Evolutionary conservation across 1,140 invertebrate species (phyloP).

Genomic region (Sarcophaga peregrina): DNA sequence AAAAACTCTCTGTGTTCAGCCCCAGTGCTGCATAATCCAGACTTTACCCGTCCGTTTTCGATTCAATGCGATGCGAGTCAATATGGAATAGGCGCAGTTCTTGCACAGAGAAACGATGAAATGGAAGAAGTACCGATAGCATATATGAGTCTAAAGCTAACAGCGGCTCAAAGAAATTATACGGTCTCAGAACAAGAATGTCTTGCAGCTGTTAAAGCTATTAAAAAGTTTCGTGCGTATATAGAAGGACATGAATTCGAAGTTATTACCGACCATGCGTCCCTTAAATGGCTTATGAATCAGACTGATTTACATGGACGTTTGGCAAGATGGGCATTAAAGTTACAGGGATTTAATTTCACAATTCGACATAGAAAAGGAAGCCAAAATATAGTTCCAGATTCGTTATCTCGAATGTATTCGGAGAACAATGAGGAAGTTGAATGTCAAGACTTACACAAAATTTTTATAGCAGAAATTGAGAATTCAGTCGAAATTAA

Average conservation of each 20-base stretch:
- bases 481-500: not conserved
- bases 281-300: slow-evolving; percentile 54
- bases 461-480: not conserved
- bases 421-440: not conserved
- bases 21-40: not conserved
- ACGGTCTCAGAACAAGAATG: slow-evolving; percentile 15
- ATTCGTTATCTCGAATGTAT: slow-evolving; percentile 46
- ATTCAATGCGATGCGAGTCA: not conserved
- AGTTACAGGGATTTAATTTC: slow-evolving; percentile 45
- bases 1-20: not conserved
- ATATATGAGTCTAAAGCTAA: not conserved
- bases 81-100: not conserved
- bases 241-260: slow-evolving; percentile 53
- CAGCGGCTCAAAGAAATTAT: not conserved
- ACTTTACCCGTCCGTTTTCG: not conserved
- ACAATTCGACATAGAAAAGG: slow-evolving; percentile 28
- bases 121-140: slow-evolving; percentile 11
- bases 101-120: not conserved
- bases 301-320: slow-evolving; percentile 60
- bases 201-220: slow-evolving; percentile 1
- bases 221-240: slow-evolving; percentile 35
- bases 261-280: slow-evolving; percentile 56
- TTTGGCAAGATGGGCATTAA: slow-evolving; percentile 55
- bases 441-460: too few species aligned
- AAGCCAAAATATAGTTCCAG: slow-evolving; percentile 22